These are phyloP conservation scores for Pseudochirops cupreus DNA, from an alignment of 2,797 vertebrate genomes.

Conservation along the genomic window DNA sequence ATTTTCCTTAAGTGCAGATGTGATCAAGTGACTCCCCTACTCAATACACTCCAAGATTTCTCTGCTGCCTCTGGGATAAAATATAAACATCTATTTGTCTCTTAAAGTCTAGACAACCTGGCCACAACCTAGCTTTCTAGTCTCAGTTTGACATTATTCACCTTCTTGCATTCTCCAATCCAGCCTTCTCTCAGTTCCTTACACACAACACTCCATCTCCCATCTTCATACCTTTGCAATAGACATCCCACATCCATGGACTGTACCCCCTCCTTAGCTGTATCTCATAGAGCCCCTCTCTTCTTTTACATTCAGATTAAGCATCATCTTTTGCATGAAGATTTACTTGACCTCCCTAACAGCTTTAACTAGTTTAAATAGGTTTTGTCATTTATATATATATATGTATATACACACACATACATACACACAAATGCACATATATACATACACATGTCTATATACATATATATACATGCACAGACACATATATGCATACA, in stretches of 20 bases:
- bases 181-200: background rate
- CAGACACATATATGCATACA: too few species aligned
- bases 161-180: background rate
- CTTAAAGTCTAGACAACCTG: background rate
- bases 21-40: background rate
- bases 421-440: rapidly evolving
- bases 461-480: rapidly evolving
- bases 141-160: background rate
- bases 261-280: background rate
- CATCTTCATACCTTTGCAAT: background rate
- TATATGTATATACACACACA: too few species aligned
- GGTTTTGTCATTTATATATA: background rate
- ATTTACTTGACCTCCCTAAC: background rate
- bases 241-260: background rate
- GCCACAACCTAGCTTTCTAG: background rate
- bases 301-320: background rate
- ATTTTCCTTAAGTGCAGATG: background rate
- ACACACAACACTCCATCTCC: background rate
- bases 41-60: background rate
- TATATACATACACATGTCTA: background rate
- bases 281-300: background rate
- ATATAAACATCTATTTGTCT: background rate
- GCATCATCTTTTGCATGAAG: background rate
- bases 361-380: background rate
- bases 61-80: background rate